These are phyloP conservation scores for Balanococcus diminutus DNA, from an alignment of 2,888 invertebrate genomes.

Conservation along the genomic window DNA sequence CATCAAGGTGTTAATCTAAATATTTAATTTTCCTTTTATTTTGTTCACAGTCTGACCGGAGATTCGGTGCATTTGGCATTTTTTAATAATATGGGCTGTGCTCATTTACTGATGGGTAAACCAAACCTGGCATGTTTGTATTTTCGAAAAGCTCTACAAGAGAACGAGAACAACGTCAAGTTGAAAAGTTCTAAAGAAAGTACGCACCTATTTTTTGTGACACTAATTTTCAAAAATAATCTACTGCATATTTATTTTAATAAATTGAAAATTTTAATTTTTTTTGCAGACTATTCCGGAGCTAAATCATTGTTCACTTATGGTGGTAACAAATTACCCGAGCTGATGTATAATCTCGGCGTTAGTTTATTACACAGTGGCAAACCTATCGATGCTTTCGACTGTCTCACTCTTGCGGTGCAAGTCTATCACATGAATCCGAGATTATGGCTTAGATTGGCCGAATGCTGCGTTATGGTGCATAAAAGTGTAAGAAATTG, in stretches of 20 bases:
- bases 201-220: background rate
- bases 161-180: slow-evolving; percentile 66
- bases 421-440: slow-evolving; percentile 87
- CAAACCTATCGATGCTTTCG: slow-evolving; percentile 84
- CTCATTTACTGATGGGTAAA: slow-evolving; percentile 81
- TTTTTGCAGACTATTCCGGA: background rate
- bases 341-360: slow-evolving; percentile 81
- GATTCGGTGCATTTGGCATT: slow-evolving; percentile 70
- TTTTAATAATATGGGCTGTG: slow-evolving; percentile 82
- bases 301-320: background rate
- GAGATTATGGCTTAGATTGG: slow-evolving; percentile 87
- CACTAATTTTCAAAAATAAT: background rate
- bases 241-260: background rate
- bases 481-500: slow-evolving; percentile 68
- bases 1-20: background rate
- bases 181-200: slow-evolving; percentile 6
- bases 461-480: slow-evolving; percentile 86
- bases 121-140: slow-evolving; percentile 80
- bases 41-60: slow-evolving; percentile 64
- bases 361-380: slow-evolving; percentile 81
- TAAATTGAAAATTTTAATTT: no score
- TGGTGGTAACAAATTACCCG: slow-evolving; percentile 61
- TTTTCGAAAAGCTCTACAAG: slow-evolving; percentile 77
- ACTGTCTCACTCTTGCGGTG: slow-evolving; percentile 84
- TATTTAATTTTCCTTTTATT: background rate